Base-by-base conservation (phyloP, 2,797 vertebrate species). In the Phrynocephalus vlangalii region DNA sequence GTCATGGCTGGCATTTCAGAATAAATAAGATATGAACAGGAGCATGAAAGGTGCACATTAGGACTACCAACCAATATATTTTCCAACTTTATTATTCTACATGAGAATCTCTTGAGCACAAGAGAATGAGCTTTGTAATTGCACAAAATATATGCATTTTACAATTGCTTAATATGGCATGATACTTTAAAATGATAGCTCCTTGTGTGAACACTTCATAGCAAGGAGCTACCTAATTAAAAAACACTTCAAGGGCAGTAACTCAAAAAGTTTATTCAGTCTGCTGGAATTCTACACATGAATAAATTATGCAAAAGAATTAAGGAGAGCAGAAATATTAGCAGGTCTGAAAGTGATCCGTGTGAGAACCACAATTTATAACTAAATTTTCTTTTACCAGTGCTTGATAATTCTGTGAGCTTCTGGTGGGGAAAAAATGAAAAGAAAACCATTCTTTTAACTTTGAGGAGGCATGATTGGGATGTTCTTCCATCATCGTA, bases 21-120 rank as follows among this genome's bases (percentile, higher is more conserved):
- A 90, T 88, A 93, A 94, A 93, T 94, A 94, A 94, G 91, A 91
- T 88, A 95, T 91, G 92, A 92, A 90, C 89, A 92, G 79, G 87
- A 85, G 77, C 73, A 87, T 78, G 63, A 91, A 94, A 90, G 33
- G 73, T 92, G 38, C 66, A 92, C 93, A 93, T 94, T 94, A 90
- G 72, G 71, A 91, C 88, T 85, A 44, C 18, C 56, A 91, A 90
- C 60, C 89, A 82, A 85, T 92, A 90, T 87, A 88, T 90, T 93
- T 91, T 88, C 87, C 86, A 67, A 90, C 87, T 68, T 92, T 95
- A 93, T 93, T 93, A 90, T 95, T 83, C 73, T 79, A 85, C 88
- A 87, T 50, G 81, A 90, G 88, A 94, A 89, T 90, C 92, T 93
- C 92, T 89, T 50, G 83, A 93, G 90, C 78, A 94, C 82, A 89